Evolutionary conservation across 2,888 invertebrate genomes (phyloP).

Genomic region (Apodemia duryi): DNA sequence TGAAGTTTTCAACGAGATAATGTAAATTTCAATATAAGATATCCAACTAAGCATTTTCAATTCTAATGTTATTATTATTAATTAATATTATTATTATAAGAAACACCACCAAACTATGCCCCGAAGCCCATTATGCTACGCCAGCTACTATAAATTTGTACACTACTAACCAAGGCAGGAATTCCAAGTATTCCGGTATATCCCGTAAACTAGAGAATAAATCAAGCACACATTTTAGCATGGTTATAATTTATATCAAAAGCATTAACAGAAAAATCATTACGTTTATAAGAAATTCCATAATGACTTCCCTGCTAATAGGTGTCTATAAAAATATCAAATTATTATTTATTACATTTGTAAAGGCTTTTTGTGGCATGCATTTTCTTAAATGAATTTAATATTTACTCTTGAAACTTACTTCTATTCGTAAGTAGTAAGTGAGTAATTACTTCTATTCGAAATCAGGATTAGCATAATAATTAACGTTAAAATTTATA

Average conservation of each 20-base stretch:
- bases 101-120: slow-evolving; percentile 12
- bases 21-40: not conserved
- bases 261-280: slow-evolving; percentile 24
- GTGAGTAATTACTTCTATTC: not conserved
- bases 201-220: slow-evolving; percentile 87
- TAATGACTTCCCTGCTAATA: slow-evolving; percentile 19
- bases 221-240: slow-evolving; percentile 66
- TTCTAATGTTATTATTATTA: slow-evolving; percentile 6
- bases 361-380: slow-evolving; percentile 17
- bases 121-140: slow-evolving; percentile 33
- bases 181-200: slow-evolving; percentile 88
- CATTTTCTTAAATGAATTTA: slow-evolving; percentile 11
- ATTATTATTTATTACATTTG: slow-evolving; percentile 2
- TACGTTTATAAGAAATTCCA: not conserved
- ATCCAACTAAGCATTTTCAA: not conserved
- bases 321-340: not conserved
- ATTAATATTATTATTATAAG: not conserved
- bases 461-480: slow-evolving; percentile 3
- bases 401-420: not conserved
- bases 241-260: slow-evolving; percentile 22
- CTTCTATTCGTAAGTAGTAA: too few species aligned
- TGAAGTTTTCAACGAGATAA: not conserved
- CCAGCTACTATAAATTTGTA: slow-evolving; percentile 57
- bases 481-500: slow-evolving; percentile 12
- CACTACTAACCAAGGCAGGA: slow-evolving; percentile 89